Percentiles rank a stretch among this genome's conserved stretches.
These are phyloP conservation scores for Tringa solitaria DNA, from an alignment of 2,113 vertebrate species.

Conservation along the genomic window DNA sequence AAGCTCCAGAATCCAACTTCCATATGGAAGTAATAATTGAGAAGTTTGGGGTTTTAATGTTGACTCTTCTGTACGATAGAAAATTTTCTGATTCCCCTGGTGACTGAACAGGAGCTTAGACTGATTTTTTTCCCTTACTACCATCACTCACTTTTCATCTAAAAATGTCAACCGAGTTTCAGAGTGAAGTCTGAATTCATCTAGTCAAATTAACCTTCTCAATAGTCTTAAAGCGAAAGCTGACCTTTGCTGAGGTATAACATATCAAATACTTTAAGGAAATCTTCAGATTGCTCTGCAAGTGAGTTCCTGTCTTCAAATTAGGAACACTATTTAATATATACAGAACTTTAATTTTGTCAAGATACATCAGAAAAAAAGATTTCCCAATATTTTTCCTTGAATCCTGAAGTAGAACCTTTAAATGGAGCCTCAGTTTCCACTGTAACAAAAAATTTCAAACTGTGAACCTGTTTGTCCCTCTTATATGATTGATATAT, in stretches of 20 bases:
- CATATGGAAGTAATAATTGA: background rate
- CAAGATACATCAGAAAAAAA: background rate
- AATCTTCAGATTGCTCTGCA: background rate
- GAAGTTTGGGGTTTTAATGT: background rate
- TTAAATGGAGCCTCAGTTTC: background rate
- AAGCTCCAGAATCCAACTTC: background rate
- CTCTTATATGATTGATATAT: background rate
- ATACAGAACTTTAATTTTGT: background rate
- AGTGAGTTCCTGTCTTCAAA: background rate
- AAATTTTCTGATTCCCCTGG: background rate
- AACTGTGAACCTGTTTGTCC: background rate
- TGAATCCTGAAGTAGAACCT: background rate
- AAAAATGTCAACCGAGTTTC: slow-evolving; percentile 50
- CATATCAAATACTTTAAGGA: background rate
- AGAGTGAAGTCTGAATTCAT: slow-evolving; percentile 31
- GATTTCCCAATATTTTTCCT: background rate
- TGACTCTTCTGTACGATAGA: background rate
- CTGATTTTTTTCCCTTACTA: background rate
- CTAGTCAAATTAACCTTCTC: slow-evolving; percentile 59
- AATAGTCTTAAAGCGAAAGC: background rate
- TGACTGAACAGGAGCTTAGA: background rate
- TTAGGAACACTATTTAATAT: background rate
- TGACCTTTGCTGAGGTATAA: slow-evolving; percentile 41
- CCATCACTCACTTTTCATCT: slow-evolving; percentile 26
- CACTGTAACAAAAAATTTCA: background rate